phyloP scores from a whole-genome alignment of 2,113 vertebrate species.

The Formicarius rufipectus region DNA sequence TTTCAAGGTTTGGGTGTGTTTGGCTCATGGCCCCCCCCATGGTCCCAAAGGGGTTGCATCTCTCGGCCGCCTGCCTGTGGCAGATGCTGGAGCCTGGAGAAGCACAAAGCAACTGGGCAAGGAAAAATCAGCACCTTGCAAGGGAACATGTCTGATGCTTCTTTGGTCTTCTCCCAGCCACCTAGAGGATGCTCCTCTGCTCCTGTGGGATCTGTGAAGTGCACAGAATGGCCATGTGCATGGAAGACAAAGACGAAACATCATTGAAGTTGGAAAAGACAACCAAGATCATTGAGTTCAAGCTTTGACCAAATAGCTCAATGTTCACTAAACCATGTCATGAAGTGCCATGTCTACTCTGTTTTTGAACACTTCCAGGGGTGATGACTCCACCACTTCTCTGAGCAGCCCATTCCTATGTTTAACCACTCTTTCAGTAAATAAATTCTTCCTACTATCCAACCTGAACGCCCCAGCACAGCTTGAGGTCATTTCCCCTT shows the following conservation, averaged over 20 bases:
- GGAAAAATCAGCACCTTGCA: not conserved
- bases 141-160: not conserved
- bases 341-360: not conserved
- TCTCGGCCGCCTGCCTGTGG: not conserved
- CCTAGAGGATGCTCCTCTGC: fast-evolving
- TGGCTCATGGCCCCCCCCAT: not conserved
- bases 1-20: conserved; percentile 67
- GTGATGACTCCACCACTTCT: not conserved
- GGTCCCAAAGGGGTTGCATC: not conserved
- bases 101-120: not conserved
- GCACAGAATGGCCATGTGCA: fast-evolving
- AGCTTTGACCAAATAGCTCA: not conserved
- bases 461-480: not conserved
- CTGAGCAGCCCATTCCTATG: no score
- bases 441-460: not conserved
- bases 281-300: not conserved
- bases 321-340: fast-evolving
- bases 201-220: fast-evolving
- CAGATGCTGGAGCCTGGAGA: not conserved
- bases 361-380: no score
- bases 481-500: not conserved
- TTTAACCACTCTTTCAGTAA: not conserved
- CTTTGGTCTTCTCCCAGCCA: not conserved
- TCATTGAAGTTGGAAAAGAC: not conserved
- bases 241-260: not conserved